Conservation (phyloP, 2,797 vertebrate species). For the Clangula hyemalis region DNA sequence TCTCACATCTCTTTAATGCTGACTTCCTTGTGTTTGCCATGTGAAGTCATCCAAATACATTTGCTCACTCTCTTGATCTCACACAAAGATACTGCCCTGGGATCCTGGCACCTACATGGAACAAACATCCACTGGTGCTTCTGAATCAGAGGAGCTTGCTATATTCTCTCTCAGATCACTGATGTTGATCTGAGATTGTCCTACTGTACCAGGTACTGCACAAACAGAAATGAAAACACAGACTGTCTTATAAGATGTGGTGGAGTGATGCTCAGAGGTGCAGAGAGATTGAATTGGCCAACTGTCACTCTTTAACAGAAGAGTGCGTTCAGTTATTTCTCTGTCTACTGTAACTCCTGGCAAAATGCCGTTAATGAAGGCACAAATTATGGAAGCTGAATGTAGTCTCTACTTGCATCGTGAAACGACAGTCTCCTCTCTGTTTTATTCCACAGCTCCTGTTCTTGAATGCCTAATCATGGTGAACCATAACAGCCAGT, state of each 20-base stretch:
- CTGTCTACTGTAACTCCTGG: background rate
- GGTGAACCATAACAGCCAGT: background rate
- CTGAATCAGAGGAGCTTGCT: background rate
- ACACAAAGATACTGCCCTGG: background rate
- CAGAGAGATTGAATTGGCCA: background rate
- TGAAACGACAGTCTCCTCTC: background rate
- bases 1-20: background rate
- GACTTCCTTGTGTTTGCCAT: background rate
- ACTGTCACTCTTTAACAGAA: background rate
- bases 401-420: rapidly evolving
- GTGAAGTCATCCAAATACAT: slow-evolving; percentile 1
- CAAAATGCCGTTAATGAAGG: background rate
- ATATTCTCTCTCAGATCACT: rapidly evolving
- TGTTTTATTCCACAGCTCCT: background rate
- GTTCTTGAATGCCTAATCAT: background rate
- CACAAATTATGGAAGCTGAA: background rate
- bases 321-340: background rate
- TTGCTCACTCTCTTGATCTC: slow-evolving; percentile 17
- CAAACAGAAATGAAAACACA: background rate
- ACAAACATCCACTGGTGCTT: background rate
- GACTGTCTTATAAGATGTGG: background rate
- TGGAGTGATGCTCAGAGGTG: background rate
- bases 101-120: background rate
- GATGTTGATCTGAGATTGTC: background rate
- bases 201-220: background rate